Evolutionary conservation across 2,888 invertebrate species (phyloP), one percentile per base, ranked within the genome.

Genomic region (Caenorhabditis doughertyi): DNA sequence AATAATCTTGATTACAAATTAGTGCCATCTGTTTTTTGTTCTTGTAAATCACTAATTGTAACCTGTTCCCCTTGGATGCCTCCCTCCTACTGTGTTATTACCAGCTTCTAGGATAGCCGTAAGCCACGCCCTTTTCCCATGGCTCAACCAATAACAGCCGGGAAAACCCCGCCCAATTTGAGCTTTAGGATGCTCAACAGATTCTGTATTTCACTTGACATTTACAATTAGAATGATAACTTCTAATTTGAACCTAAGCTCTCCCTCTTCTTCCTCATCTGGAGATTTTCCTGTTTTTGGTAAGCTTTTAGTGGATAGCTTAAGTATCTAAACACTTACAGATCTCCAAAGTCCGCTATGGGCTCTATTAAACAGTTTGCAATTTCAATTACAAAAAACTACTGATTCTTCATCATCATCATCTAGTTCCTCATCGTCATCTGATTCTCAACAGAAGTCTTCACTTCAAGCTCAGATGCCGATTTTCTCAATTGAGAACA

Each of bases 401-500:
- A 42, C 23, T 42, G 39, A 13, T 44, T 44, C 55, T 53, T 56
- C 68, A 16, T 53, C 29, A 4, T 56, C 39, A 9, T 39, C 68
- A 0, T 55, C 56, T 18, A 44, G 27, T 27, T 44, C 47, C 18
- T 42, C 27, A 62, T 32, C 39, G 21, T 44, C 47, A 3, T 16
- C 29, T 39, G 68, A 70, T 5, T 21, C 39, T 27, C 55, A 9
- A 8, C 27, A 42, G 42, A 56, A 56, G 11, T 44, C 42, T 13
- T 42, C 42, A 16, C 29, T 23, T 13, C 35, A 32, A 51, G 27
- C 49, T 13, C 13, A 13, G 16, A n/a, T 27, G 5, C 16, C 49
- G 3, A 32, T n/a, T n/a, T 80, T 80, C 11, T 67, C 72, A 18
- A 80, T 80, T 29, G 79, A 80, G 23, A 72, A 72, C 32, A 60